A percentile compares a stretch with the other conserved stretches of the same genome.
Evolutionary conservation across 1,140 invertebrate species (phyloP).

Genomic region (Sweltsa coloradensis): DNA sequence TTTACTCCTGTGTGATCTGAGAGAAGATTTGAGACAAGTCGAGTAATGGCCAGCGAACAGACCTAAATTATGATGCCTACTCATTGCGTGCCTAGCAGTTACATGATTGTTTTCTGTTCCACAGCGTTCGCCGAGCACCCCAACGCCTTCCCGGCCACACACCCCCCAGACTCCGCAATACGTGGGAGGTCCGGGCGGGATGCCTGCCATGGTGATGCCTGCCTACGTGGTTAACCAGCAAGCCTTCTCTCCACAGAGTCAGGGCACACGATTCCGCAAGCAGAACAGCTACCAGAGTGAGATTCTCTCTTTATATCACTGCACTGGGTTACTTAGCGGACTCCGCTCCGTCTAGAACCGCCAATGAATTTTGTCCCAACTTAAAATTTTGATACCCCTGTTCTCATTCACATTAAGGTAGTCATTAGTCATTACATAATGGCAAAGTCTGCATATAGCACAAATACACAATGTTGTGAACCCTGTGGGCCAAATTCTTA

Average conservation of each 20-base stretch:
- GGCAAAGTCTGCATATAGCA: too few relatives aligned
- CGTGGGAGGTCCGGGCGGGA: constrained; percentile 27
- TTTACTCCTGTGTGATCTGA: constrained; percentile 7
- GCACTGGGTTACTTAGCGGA: too few relatives aligned
- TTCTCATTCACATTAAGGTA: too few relatives aligned
- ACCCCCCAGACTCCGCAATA: constrained; percentile 68
- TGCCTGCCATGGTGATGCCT: constrained; percentile 35
- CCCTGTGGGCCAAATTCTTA: too few relatives aligned
- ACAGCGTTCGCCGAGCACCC: constrained; percentile 49
- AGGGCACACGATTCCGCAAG: constrained; percentile 21
- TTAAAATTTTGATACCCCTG: too few relatives aligned
- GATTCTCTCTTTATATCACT: background rate
- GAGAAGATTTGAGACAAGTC: constrained; percentile 18
- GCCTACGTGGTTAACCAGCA: constrained; percentile 23
- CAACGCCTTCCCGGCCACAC: constrained; percentile 58
- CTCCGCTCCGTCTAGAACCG: too few relatives aligned
- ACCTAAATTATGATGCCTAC: constrained; percentile 7
- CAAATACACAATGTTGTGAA: too few relatives aligned
- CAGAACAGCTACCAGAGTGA: too few relatives aligned
- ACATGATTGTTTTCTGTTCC: constrained; percentile 17
- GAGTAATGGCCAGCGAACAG: constrained; percentile 12
- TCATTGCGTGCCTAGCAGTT: too few relatives aligned
- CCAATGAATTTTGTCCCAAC: too few relatives aligned
- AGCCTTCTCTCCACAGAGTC: constrained; percentile 11
- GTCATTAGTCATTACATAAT: too few relatives aligned